These are phyloP conservation scores for Acyrthosiphon pisum DNA, from an alignment of 1,140 invertebrate genomes.

Conservation along the genomic window DNA sequence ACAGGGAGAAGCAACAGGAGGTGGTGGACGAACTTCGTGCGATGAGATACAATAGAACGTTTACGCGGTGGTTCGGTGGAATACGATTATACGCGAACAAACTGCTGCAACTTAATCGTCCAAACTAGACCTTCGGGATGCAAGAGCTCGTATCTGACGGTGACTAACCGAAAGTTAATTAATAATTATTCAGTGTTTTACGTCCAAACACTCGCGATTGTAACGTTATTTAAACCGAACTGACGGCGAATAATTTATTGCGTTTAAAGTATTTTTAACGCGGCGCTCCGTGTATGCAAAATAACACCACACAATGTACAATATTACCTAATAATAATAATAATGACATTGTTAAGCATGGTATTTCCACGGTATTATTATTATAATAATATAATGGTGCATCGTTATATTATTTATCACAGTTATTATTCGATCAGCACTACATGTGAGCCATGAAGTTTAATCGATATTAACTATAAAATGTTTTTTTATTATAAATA, in stretches of 20 bases:
- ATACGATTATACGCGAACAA: not conserved
- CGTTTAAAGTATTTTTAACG: not conserved
- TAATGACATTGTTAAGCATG: not conserved
- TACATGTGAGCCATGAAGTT: no score
- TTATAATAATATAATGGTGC: no score
- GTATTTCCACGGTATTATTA: not conserved
- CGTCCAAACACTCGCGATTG: not conserved
- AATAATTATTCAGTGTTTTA: slow-evolving; percentile 10
- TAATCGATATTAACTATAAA: no score
- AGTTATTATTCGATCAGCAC: no score
- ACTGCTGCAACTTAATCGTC: not conserved
- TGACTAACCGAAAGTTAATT: not conserved
- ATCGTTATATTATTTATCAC: no score
- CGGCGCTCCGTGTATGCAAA: not conserved
- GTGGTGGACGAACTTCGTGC: not conserved
- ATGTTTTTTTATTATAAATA: no score
- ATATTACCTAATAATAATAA: no score
- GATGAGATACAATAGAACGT: not conserved
- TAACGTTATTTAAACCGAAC: not conserved
- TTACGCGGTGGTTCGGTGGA: not conserved
- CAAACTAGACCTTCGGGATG: not conserved
- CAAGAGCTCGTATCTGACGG: not conserved
- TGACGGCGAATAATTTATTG: not conserved
- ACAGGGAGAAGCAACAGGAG: not conserved
- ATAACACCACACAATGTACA: not conserved